Percentiles rank a stretch among this genome's conserved stretches.
Conservation (phyloP, 2,797 vertebrate species). For the Chlorospingus flavigularis region DNA sequence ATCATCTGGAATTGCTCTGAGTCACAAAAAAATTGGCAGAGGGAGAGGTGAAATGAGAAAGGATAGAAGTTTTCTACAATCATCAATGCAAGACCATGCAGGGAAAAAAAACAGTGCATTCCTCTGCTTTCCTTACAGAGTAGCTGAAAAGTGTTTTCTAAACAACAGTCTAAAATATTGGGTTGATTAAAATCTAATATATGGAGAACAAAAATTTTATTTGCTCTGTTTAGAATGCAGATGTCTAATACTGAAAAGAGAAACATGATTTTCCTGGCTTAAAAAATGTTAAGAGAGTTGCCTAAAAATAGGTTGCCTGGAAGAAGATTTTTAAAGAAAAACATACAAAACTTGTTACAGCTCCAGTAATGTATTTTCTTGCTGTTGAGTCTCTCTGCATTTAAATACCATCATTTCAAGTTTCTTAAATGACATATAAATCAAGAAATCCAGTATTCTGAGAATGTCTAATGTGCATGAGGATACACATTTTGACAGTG, state of each 20-base stretch:
- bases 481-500: neutral
- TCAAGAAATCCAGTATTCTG: neutral
- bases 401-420: neutral
- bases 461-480: neutral
- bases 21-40: neutral
- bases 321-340: neutral
- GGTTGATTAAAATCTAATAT: neutral
- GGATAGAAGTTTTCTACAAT: neutral
- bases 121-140: neutral
- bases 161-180: neutral
- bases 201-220: neutral
- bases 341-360: neutral
- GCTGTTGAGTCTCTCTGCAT: neutral
- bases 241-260: neutral
- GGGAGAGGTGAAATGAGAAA: neutral
- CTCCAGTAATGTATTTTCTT: neutral
- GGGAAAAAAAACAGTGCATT: neutral
- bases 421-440: neutral
- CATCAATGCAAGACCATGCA: neutral
- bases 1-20: constrained; percentile 14
- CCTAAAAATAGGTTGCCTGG: neutral
- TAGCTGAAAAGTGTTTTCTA: neutral
- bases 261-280: neutral
- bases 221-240: neutral
- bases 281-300: neutral